Evolutionary conservation across 2,888 invertebrate genomes (phyloP).

Genomic region (Leptogaster cylindrica): DNA sequence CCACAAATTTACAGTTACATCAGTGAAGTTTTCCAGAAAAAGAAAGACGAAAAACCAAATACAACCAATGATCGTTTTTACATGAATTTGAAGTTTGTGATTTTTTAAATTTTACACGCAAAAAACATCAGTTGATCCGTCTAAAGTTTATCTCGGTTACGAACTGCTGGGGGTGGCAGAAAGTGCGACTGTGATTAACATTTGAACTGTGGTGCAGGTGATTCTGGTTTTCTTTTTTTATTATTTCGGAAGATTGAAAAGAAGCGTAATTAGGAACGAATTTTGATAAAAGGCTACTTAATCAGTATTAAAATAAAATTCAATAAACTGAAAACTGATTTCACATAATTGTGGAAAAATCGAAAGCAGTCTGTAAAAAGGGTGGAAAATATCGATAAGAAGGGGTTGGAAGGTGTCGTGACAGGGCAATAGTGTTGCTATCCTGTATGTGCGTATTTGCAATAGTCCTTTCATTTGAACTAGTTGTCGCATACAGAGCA

Average conservation of each 20-base stretch:
- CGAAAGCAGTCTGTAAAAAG: conserved; percentile 5
- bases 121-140: conserved; percentile 54
- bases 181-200: conserved; percentile 10
- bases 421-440: background rate
- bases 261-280: too few relatives aligned
- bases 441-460: conserved; percentile 1
- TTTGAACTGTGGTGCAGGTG: conserved; percentile 29
- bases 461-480: conserved; percentile 11
- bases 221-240: background rate
- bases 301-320: too few relatives aligned
- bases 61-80: background rate
- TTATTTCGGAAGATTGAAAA: background rate
- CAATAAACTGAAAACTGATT: too few relatives aligned
- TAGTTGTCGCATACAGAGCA: background rate
- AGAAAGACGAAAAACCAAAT: too few relatives aligned
- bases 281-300: too few relatives aligned
- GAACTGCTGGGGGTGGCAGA: conserved; percentile 35
- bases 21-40: conserved; percentile 11
- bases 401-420: conserved; percentile 13
- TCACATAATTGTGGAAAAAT: conserved; percentile 16
- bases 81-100: background rate
- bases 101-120: conserved; percentile 1
- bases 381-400: conserved; percentile 33
- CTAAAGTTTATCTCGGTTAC: conserved; percentile 62
- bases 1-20: conserved; percentile 30